A percentile compares a stretch with the other conserved stretches of the same genome.
Evolutionary conservation across 2,888 invertebrate genomes (phyloP).

Genomic region (Dichetophora obliterata): DNA sequence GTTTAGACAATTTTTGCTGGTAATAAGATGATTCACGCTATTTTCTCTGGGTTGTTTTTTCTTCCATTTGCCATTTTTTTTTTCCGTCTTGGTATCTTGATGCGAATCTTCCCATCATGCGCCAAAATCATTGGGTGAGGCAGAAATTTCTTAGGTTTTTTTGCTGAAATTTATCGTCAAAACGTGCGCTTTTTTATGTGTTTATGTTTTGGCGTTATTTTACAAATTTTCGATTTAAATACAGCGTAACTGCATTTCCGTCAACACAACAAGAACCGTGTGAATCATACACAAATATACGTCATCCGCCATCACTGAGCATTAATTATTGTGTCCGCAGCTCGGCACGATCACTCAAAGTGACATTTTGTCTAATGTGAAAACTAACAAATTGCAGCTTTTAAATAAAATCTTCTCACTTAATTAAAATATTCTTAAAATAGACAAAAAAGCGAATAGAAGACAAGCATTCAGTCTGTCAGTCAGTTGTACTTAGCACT

Average conservation of each 20-base stretch:
- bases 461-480: background rate
- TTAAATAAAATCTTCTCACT: constrained; percentile 38
- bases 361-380: constrained; percentile 52
- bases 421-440: constrained; percentile 43
- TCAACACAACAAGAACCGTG: background rate
- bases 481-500: background rate
- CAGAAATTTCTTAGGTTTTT: too few species aligned
- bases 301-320: background rate
- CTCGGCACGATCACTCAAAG: constrained; percentile 60
- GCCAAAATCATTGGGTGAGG: too few species aligned
- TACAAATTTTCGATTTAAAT: background rate
- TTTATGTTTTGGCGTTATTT: background rate
- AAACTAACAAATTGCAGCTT: constrained; percentile 43
- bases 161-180: too few species aligned
- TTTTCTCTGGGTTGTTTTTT: background rate
- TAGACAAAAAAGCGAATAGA: background rate
- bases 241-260: constrained; percentile 13
- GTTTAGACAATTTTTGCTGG: constrained; percentile 34
- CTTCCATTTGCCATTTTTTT: background rate
- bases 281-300: constrained; percentile 2
- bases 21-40: constrained; percentile 37
- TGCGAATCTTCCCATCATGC: background rate
- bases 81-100: background rate
- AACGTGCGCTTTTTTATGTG: too few species aligned
- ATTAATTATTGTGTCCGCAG: constrained; percentile 63